Conservation (phyloP, 1,140 invertebrate species). For the Papilio aristodemus region DNA sequence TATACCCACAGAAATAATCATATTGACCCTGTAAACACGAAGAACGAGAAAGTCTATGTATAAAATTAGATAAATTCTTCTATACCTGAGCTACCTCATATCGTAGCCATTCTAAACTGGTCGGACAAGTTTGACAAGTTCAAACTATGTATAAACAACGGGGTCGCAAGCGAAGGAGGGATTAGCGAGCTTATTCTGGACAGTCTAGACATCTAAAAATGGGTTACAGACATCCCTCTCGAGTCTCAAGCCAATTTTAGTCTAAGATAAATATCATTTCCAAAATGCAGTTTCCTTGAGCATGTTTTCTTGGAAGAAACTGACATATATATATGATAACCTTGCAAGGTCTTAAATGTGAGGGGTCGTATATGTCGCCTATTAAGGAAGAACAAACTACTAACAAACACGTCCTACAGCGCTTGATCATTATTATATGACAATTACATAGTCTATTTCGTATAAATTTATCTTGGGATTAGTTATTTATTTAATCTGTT, state of each 20-base stretch:
- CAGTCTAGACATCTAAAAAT: constrained; percentile 1
- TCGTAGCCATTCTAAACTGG: background rate
- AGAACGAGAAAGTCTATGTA: background rate
- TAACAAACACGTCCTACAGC: background rate
- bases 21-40: background rate
- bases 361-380: background rate
- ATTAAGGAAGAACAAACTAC: background rate
- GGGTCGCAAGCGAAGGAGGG: background rate
- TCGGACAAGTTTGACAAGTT: background rate
- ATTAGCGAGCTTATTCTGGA: background rate
- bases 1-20: background rate
- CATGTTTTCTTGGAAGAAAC: background rate
- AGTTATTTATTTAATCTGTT: too few species aligned
- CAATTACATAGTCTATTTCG: too few species aligned
- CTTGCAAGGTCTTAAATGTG: background rate
- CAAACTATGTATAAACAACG: background rate
- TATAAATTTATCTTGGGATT: too few species aligned
- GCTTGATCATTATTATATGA: too few species aligned
- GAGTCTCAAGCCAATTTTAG: background rate
- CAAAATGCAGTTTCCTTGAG: background rate
- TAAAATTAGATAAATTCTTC: background rate
- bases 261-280: background rate
- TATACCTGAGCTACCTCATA: background rate
- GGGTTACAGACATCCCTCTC: background rate
- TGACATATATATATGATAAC: background rate